Evolutionary conservation across 1,140 invertebrate species (phyloP), one percentile per base, ranked within the genome.

Genomic region (Stegodyphus mimosarum): DNA sequence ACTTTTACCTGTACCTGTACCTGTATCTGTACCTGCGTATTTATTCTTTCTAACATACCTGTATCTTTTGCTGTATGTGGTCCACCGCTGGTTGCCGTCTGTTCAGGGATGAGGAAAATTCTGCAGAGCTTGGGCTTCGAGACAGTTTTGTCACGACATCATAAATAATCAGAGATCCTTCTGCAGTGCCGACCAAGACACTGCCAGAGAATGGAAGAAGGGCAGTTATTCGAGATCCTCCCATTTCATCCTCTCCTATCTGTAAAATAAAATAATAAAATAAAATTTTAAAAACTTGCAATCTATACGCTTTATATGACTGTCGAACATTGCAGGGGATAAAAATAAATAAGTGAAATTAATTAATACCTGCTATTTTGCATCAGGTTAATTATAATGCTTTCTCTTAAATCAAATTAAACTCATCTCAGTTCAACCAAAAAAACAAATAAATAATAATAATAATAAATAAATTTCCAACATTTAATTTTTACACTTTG

Each of bases 171-270:
- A 92, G 88, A 86, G 91, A 91, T 50, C 92, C 92, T 85, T 92
- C 91, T 7, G 90, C 91, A 17, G 92, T 92, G 11, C 92, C 92
- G n/a, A 92, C 89, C 91, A 91, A 91, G 17, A 92, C 88, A 15
- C 88, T 89, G 64, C 90, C 88, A 17, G 90, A 90, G 80, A 91
- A 87, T 63, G 90, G 90, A 11, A 92, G 87, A 15, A 92, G 89
- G 51, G 90, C 90, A 33, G 90, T 91, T 18, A 92, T 90, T 63
- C 91, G 88, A 1, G 89, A 89, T 75, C 87, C 79, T 74, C 90
- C 77, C 51, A 67, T 90, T 78, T 90, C 90, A 71, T 90, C 89
- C 52, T 90, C 89, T 74, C 90, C 90, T 87, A 90, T 64, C 87
- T 76, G 13, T 51, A 17, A 53, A 83, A 63, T 64, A 63, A 53